A percentile compares a stretch with the other conserved stretches of the same genome.
phyloP scores from a whole-genome alignment of 2,113 vertebrate genomes.

The Tiliqua scincoides region DNA sequence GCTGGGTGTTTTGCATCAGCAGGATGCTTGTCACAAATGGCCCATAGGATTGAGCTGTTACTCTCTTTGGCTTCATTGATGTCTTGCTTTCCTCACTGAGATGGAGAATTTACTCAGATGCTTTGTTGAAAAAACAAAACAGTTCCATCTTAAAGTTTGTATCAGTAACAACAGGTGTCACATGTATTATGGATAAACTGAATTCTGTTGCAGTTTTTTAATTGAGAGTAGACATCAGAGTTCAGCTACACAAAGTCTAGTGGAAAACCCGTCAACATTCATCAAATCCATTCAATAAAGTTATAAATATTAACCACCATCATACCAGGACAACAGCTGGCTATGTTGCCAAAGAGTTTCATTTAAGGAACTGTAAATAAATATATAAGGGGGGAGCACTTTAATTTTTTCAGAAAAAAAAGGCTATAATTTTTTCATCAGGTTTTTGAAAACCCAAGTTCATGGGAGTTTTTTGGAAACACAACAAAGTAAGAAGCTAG shows the following conservation, averaged over 20 bases:
- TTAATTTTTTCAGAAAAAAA: slow-evolving; percentile 54
- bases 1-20: too few relatives aligned
- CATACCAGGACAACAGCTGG: slow-evolving; percentile 56
- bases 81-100: not conserved
- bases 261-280: slow-evolving; percentile 67
- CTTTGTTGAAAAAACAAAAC: not conserved
- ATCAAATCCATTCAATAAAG: slow-evolving; percentile 60
- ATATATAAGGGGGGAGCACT: slow-evolving; percentile 59
- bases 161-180: slow-evolving; percentile 1
- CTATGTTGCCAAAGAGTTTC: slow-evolving; percentile 50
- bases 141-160: slow-evolving; percentile 14
- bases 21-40: not conserved
- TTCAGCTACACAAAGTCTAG: slow-evolving; percentile 43
- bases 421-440: slow-evolving; percentile 67
- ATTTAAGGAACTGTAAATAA: slow-evolving; percentile 65
- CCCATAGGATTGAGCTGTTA: not conserved
- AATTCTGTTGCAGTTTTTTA: slow-evolving; percentile 2
- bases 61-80: rapidly evolving
- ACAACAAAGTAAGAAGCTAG: slow-evolving; percentile 46
- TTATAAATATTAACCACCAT: slow-evolving; percentile 68
- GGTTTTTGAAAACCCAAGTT: slow-evolving; percentile 51
- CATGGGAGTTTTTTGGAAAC: slow-evolving; percentile 46
- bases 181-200: slow-evolving; percentile 41
- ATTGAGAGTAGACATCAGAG: slow-evolving; percentile 37
- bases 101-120: not conserved